Evolutionary conservation across 2,113 vertebrate genomes (phyloP).

Genomic region (Melozone crissalis): DNA sequence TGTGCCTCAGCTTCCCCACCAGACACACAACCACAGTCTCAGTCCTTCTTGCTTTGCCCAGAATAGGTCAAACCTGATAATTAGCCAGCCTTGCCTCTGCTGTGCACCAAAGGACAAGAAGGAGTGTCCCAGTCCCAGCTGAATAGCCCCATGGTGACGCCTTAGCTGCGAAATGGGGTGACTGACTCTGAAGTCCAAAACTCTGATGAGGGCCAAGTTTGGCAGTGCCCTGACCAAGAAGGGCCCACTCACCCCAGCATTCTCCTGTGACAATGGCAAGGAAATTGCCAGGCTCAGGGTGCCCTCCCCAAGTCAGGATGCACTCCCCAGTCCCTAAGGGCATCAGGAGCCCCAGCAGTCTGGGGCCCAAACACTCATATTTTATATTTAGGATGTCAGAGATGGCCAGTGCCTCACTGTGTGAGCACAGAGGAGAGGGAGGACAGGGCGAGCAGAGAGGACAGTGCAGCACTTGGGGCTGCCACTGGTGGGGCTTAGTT

Average conservation of each 20-base stretch:
- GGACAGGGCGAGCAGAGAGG: neutral
- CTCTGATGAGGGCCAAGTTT: neutral
- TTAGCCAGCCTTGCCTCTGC: neutral
- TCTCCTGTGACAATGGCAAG: neutral
- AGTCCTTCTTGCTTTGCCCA: neutral
- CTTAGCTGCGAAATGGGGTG: neutral
- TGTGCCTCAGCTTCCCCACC: neutral
- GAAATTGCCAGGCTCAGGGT: neutral
- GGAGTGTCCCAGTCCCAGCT: neutral
- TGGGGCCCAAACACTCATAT: neutral
- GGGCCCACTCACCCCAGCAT: neutral
- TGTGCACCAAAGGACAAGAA: neutral
- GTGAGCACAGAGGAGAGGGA: neutral
- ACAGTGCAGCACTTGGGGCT: neutral
- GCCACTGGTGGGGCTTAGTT: neutral
- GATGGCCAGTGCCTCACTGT: too few relatives aligned
- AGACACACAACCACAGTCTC: neutral
- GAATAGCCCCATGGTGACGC: fast-evolving
- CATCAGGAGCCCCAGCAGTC: neutral
- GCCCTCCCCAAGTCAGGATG: neutral
- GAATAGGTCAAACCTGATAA: neutral
- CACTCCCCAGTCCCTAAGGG: neutral
- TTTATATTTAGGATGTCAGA: neutral
- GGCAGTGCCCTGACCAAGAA: neutral
- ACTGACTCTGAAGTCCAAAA: neutral